phyloP scores from a whole-genome alignment of 2,888 invertebrate species.

The Epistrophe eligans region DNA sequence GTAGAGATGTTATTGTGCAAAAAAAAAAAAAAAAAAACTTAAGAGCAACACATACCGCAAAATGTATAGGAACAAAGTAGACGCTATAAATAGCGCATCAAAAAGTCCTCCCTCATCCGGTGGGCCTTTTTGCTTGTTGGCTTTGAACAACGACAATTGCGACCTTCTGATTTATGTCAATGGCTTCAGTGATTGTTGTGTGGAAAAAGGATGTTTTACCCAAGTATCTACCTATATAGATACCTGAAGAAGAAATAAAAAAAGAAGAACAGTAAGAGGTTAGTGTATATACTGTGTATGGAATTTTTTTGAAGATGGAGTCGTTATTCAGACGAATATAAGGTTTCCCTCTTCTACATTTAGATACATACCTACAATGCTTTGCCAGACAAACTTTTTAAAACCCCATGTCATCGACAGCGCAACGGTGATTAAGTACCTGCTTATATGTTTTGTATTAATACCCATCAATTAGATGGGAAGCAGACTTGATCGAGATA shows the following conservation, averaged over 20 bases:
- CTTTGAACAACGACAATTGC: constrained; percentile 59
- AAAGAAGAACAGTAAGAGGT: constrained; percentile 50
- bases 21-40: constrained; percentile 45
- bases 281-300: constrained; percentile 51
- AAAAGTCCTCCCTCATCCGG: constrained; percentile 37
- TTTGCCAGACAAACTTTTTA: constrained; percentile 20
- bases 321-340: background rate
- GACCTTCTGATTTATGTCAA: constrained; percentile 75
- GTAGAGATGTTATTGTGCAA: constrained; percentile 38
- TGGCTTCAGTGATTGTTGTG: constrained; percentile 69
- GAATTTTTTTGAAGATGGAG: constrained; percentile 25
- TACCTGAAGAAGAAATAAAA: constrained; percentile 33
- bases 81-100: constrained; percentile 72
- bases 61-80: constrained; percentile 28
- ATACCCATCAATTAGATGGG: constrained; percentile 8
- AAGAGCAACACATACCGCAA: constrained; percentile 41
- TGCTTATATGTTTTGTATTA: constrained; percentile 17
- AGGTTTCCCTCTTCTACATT: background rate
- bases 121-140: constrained; percentile 42
- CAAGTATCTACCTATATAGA: constrained; percentile 37
- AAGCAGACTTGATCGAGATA: constrained; percentile 25
- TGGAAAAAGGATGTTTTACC: constrained; percentile 56
- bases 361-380: background rate
- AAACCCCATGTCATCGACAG: constrained; percentile 20
- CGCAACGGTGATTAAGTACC: constrained; percentile 18